phyloP scores from a whole-genome alignment of 2,888 invertebrate species.

The Exocentrus adspersus region DNA sequence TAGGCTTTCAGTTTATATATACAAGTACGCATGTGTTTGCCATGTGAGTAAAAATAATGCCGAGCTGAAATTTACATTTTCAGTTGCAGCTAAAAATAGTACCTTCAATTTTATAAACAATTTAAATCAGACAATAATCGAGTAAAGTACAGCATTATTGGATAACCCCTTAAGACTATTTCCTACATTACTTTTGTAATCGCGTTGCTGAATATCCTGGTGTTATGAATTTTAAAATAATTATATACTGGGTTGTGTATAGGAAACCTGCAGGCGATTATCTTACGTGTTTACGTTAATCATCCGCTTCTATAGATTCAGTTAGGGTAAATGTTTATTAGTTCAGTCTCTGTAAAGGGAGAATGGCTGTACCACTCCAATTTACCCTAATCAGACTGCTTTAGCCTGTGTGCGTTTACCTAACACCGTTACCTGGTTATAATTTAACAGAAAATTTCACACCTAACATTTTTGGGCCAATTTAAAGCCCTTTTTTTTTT shows the following conservation, averaged over 20 bases:
- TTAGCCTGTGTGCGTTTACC: slow-evolving; percentile 22
- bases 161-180: too few relatives aligned
- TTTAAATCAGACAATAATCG: neutral
- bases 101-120: neutral
- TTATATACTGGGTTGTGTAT: too few relatives aligned
- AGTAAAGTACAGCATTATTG: neutral
- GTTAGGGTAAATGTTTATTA: slow-evolving; percentile 30
- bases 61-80: neutral
- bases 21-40: slow-evolving; percentile 6
- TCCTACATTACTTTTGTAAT: too few relatives aligned
- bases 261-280: neutral
- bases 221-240: too few relatives aligned
- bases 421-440: neutral
- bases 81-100: slow-evolving; percentile 8
- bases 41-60: slow-evolving; percentile 3
- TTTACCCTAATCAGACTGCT: slow-evolving; percentile 32
- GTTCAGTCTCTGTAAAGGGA: slow-evolving; percentile 25
- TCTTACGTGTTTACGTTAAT: slow-evolving; percentile 20
- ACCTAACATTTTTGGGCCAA: neutral
- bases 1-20: neutral
- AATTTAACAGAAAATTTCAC: neutral
- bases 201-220: too few relatives aligned
- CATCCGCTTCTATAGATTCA: slow-evolving; percentile 36
- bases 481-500: neutral
- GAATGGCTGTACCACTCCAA: slow-evolving; percentile 33